Evolutionary conservation across 2,797 vertebrate genomes (phyloP).

Genomic region (Karalla daura): DNA sequence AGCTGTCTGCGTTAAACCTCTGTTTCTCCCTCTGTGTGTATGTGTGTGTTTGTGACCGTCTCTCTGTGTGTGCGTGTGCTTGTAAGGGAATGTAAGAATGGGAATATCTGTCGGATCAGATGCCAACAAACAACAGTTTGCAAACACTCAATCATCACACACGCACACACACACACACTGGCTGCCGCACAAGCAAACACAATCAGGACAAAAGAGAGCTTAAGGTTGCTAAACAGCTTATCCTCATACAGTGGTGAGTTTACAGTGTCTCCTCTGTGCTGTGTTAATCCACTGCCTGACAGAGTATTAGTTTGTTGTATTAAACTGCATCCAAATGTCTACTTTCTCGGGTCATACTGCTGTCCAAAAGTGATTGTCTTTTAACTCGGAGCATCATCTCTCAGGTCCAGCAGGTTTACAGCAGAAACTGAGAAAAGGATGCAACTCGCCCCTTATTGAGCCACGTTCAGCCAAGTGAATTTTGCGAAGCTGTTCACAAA

Average conservation of each 20-base stretch:
- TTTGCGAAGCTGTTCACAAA: too few species aligned
- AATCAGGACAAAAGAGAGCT: constrained; percentile 3
- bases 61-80: constrained; percentile 10
- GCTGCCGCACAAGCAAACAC: constrained; percentile 14
- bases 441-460: too few species aligned
- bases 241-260: background rate
- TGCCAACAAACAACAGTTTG: constrained; percentile 40
- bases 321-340: background rate
- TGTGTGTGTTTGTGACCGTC: background rate
- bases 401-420: too few species aligned
- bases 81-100: background rate
- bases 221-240: background rate
- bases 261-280: background rate
- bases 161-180: background rate
- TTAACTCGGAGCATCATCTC: too few species aligned
- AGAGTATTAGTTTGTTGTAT: background rate
- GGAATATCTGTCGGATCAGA: constrained; percentile 35
- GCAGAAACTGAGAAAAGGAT: too few species aligned
- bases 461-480: too few species aligned
- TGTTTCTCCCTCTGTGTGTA: background rate
- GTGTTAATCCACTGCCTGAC: background rate
- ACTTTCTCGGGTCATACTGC: too few species aligned
- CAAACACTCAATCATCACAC: background rate
- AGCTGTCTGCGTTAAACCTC: constrained; percentile 47
- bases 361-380: too few species aligned